These are phyloP conservation scores for Staurois parvus DNA, from an alignment of 2,797 vertebrate genomes.

Conservation along the genomic window DNA sequence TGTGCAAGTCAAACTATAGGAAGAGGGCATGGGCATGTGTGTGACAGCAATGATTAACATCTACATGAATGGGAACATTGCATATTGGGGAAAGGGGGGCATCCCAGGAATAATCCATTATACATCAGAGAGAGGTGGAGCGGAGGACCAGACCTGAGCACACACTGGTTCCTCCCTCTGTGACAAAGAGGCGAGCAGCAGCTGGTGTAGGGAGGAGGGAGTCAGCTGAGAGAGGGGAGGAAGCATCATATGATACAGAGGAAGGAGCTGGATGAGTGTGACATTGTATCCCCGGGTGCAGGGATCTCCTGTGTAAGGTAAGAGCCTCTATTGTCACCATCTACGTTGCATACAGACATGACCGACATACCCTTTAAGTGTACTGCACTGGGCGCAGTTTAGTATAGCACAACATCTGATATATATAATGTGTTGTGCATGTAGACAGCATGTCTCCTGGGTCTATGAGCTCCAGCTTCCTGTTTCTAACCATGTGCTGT, in stretches of 20 bases:
- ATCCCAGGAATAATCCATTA: too few species aligned
- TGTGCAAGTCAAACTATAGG: neutral
- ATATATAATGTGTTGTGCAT: too few species aligned
- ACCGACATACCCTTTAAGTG: neutral
- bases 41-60: too few species aligned
- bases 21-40: neutral
- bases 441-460: too few species aligned
- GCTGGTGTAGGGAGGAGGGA: conserved; percentile 20
- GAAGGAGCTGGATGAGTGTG: conserved; percentile 42
- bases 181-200: conserved; percentile 21
- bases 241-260: conserved; percentile 59
- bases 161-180: conserved; percentile 13
- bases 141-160: neutral
- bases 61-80: neutral
- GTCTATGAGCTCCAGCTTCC: too few species aligned
- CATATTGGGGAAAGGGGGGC: too few species aligned
- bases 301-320: conserved; percentile 36
- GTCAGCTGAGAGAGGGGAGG: conserved; percentile 57
- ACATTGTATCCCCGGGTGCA: conserved; percentile 5
- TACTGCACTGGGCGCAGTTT: too few species aligned
- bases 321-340: neutral
- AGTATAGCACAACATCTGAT: too few species aligned
- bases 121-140: neutral
- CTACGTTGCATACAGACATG: neutral
- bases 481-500: too few species aligned